A percentile compares a stretch with the other conserved stretches of the same genome.
Evolutionary conservation across 1,140 invertebrate genomes (phyloP).

Genomic region (Calephelis virginiensis): DNA sequence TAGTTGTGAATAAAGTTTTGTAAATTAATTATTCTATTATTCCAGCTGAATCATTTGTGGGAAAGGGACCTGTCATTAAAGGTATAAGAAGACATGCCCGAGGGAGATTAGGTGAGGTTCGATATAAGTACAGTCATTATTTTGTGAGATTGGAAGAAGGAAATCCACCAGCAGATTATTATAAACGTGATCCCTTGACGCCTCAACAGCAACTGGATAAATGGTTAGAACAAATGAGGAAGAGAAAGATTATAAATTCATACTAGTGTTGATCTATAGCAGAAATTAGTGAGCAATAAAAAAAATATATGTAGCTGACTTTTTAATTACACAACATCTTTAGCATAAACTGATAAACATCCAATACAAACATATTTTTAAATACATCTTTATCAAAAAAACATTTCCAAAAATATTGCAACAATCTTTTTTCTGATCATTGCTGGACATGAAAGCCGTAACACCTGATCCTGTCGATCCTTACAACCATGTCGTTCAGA

Average conservation of each 20-base stretch:
- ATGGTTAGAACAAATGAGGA: conserved; percentile 85
- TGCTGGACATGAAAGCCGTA: too few species aligned
- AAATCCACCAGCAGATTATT: conserved; percentile 90
- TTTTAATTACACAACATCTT: too few species aligned
- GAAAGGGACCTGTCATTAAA: conserved; percentile 87
- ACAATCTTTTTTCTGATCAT: too few species aligned
- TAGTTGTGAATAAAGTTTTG: too few species aligned
- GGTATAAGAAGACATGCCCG: conserved; percentile 91
- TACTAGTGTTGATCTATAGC: conserved; percentile 79
- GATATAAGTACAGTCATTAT: conserved; percentile 92
- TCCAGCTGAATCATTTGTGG: conserved; percentile 91
- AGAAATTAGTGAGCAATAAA: conserved; percentile 3
- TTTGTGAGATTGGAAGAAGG: conserved; percentile 96
- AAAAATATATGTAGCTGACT: not conserved
- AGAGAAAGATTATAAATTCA: conserved; percentile 84
- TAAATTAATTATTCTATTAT: conserved; percentile 36
- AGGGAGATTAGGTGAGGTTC: conserved; percentile 83
- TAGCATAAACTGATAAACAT: too few species aligned
- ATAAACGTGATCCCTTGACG: conserved; percentile 82
- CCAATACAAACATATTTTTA: too few species aligned
- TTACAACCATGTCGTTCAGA: too few species aligned
- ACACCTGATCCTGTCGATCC: too few species aligned
- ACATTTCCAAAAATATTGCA: too few species aligned
- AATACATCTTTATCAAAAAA: too few species aligned
- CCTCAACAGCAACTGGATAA: conserved; percentile 86